phyloP scores from a whole-genome alignment of 2,888 invertebrate genomes.

The Agrotis clavis region DNA sequence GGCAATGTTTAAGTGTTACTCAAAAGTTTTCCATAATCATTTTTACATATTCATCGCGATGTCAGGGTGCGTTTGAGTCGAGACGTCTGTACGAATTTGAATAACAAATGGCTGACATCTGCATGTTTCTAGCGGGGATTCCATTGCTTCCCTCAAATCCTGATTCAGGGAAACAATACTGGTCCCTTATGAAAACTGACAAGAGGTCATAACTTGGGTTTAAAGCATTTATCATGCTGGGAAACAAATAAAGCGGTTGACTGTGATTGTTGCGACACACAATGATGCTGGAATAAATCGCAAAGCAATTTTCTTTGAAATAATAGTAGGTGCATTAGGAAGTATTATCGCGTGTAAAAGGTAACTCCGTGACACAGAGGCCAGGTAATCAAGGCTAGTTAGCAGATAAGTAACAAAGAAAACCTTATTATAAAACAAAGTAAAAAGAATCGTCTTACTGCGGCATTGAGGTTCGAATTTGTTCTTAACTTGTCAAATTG shows the following conservation, averaged over 20 bases:
- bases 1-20: conserved; percentile 74
- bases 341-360: conserved; percentile 56
- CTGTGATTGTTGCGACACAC: conserved; percentile 26
- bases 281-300: conserved; percentile 45
- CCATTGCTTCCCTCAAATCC: conserved; percentile 76
- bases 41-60: conserved; percentile 89
- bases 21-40: conserved; percentile 88
- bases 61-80: conserved; percentile 88
- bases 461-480: conserved; percentile 56
- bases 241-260: conserved; percentile 51
- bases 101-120: conserved; percentile 90
- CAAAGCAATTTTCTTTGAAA: conserved; percentile 47
- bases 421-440: conserved; percentile 40
- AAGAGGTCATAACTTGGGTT: conserved; percentile 70
- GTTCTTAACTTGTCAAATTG: conserved; percentile 73
- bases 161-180: conserved; percentile 76
- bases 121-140: conserved; percentile 83
- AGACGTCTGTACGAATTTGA: conserved; percentile 87
- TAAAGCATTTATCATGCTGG: conserved; percentile 65
- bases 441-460: conserved; percentile 48
- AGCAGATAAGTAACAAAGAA: conserved; percentile 41
- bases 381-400: conserved; percentile 55
- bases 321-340: conserved; percentile 54
- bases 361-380: conserved; percentile 45
- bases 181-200: conserved; percentile 71